These are phyloP conservation scores for Sinocyclocheilus anshuiensis DNA, from an alignment of 2,113 vertebrate genomes.

Conservation along the genomic window DNA sequence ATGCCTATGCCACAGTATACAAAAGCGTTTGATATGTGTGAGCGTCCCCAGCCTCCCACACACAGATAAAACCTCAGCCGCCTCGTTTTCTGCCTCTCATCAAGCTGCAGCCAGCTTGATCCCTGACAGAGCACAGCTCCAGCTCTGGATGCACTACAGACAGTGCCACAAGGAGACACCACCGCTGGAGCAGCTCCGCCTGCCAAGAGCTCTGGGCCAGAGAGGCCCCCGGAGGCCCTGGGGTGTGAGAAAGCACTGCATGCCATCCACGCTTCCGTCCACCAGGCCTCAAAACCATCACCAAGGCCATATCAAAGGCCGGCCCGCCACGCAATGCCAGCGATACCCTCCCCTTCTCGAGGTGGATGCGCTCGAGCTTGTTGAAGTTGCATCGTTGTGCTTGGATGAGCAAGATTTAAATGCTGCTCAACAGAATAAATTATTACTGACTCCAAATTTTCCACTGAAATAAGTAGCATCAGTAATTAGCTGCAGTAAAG, in stretches of 20 bases:
- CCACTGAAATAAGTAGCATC: constrained; percentile 23
- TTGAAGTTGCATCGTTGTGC: constrained; percentile 8
- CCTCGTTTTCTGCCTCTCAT: constrained; percentile 18
- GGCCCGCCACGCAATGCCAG: constrained; percentile 43
- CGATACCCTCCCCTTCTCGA: constrained; percentile 51
- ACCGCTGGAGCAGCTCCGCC: constrained; percentile 31
- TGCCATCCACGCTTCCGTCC: constrained; percentile 25
- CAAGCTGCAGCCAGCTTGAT: constrained; percentile 47
- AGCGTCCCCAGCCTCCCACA: neutral
- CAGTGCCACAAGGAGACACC: constrained; percentile 61
- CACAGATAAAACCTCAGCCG: neutral
- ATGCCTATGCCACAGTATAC: neutral
- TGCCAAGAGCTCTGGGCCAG: constrained; percentile 67
- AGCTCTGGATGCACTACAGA: constrained; percentile 70
- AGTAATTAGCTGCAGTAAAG: constrained; percentile 9
- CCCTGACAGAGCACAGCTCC: constrained; percentile 65
- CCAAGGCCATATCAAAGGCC: constrained; percentile 43
- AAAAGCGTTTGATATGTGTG: constrained; percentile 8
- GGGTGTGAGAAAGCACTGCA: constrained; percentile 71
- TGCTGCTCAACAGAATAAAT: constrained; percentile 28
- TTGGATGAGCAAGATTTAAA: constrained; percentile 23
- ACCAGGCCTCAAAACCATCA: constrained; percentile 45
- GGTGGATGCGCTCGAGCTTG: constrained; percentile 38
- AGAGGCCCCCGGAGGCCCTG: constrained; percentile 62
- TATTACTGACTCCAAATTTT: constrained; percentile 26